Evolutionary conservation across 2,113 vertebrate genomes (phyloP).

Genomic region (Enhydra lutris): DNA sequence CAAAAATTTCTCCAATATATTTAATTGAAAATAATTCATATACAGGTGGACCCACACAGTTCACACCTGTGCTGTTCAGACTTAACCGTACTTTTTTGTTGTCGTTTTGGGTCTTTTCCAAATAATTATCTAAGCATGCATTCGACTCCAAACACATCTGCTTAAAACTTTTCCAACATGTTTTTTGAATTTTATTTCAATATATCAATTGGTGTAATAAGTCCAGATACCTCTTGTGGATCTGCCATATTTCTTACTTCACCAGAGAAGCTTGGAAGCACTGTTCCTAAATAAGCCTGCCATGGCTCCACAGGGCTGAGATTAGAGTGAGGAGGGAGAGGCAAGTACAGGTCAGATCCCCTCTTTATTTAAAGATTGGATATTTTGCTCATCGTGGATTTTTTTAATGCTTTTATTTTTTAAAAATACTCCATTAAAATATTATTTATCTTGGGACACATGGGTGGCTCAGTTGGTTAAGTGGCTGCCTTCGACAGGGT

Average conservation of each 20-base stretch:
- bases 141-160: not conserved
- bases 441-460: not conserved
- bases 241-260: not conserved
- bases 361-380: not conserved
- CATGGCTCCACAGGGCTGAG: not conserved
- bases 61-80: not conserved
- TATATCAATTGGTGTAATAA: not conserved
- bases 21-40: not conserved
- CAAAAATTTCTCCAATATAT: not conserved
- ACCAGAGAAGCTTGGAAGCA: not conserved
- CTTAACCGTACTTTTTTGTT: not conserved
- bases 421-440: not conserved
- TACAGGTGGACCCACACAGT: not conserved
- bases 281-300: not conserved
- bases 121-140: not conserved
- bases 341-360: not conserved
- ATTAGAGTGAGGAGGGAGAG: not conserved
- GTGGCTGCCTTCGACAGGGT: no score
- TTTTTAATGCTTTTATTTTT: not conserved
- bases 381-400: not conserved
- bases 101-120: not conserved
- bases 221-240: not conserved
- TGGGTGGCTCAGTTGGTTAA: no score
- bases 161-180: not conserved
- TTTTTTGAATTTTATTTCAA: not conserved